Evolutionary conservation across 2,113 vertebrate species (phyloP).

Genomic region (Poeciliopsis turrubarensis): DNA sequence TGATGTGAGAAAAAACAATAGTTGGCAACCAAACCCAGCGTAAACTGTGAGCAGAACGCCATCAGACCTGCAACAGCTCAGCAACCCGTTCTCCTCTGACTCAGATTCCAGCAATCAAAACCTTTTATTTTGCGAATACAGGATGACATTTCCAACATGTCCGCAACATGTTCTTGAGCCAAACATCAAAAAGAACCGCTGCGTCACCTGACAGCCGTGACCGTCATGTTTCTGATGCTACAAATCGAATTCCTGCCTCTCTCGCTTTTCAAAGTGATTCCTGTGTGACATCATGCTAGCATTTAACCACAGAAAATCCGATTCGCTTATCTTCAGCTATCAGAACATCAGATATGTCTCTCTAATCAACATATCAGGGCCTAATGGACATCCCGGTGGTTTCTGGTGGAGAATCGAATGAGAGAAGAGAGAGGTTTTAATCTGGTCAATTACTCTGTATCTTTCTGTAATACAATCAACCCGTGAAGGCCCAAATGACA

Average conservation of each 20-base stretch:
- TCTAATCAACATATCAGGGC: conserved; percentile 57
- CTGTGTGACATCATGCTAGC: conserved; percentile 51
- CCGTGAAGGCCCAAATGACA: conserved; percentile 28
- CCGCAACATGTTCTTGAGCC: conserved; percentile 2
- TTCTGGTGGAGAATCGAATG: conserved; percentile 61
- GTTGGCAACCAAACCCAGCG: neutral
- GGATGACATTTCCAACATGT: conserved; percentile 4
- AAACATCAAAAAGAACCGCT: conserved; percentile 36
- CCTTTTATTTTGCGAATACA: conserved; percentile 22
- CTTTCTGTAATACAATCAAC: conserved; percentile 71
- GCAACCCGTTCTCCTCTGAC: neutral
- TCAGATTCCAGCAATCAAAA: conserved; percentile 10
- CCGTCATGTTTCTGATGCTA: conserved; percentile 46
- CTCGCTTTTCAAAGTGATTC: neutral
- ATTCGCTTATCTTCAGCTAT: conserved; percentile 57
- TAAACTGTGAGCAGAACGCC: neutral
- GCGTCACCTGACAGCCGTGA: conserved; percentile 39
- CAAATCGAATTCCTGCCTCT: conserved; percentile 36
- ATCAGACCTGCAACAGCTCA: neutral
- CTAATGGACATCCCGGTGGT: conserved; percentile 63
- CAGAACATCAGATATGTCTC: conserved; percentile 62
- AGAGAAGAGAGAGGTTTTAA: conserved; percentile 59
- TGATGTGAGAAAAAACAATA: neutral
- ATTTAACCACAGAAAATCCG: conserved; percentile 47
- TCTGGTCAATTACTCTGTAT: conserved; percentile 65